These are phyloP conservation scores for Clinocottus analis DNA, from an alignment of 2,113 vertebrate genomes.

Conservation along the genomic window DNA sequence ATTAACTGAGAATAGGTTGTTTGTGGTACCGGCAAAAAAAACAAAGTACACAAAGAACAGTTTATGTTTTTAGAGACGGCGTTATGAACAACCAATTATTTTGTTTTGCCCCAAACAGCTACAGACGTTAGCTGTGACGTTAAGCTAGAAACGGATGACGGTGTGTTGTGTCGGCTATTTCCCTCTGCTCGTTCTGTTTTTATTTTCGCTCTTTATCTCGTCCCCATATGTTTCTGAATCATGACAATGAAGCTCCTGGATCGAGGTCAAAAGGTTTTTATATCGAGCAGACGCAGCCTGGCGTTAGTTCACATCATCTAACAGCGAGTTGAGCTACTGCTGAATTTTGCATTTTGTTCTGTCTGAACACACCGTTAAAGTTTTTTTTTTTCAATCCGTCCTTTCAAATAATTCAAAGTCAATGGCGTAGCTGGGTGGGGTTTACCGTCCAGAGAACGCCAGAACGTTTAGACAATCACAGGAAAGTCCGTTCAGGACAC, in stretches of 20 bases:
- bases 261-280: background rate
- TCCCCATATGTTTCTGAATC: background rate
- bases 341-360: background rate
- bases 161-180: too few relatives aligned
- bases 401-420: conserved; percentile 33
- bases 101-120: background rate
- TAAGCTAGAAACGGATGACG: background rate
- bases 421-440: conserved; percentile 49
- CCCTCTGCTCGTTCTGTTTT: background rate
- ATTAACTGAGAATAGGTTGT: background rate
- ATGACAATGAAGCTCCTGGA: background rate
- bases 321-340: background rate
- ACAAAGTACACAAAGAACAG: background rate
- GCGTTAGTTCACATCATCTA: too few relatives aligned
- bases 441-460: conserved; percentile 39
- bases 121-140: too few relatives aligned
- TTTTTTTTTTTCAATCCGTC: background rate
- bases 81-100: background rate
- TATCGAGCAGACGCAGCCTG: too few relatives aligned
- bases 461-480: conserved; percentile 65
- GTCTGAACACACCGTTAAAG: too few relatives aligned
- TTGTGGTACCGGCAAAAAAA: too few relatives aligned
- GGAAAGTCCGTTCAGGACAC: conserved; percentile 46
- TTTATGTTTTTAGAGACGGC: background rate
- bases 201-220: background rate